These are phyloP conservation scores for Crenuchus spilurus DNA, from an alignment of 2,797 vertebrate genomes.

Conservation along the genomic window DNA sequence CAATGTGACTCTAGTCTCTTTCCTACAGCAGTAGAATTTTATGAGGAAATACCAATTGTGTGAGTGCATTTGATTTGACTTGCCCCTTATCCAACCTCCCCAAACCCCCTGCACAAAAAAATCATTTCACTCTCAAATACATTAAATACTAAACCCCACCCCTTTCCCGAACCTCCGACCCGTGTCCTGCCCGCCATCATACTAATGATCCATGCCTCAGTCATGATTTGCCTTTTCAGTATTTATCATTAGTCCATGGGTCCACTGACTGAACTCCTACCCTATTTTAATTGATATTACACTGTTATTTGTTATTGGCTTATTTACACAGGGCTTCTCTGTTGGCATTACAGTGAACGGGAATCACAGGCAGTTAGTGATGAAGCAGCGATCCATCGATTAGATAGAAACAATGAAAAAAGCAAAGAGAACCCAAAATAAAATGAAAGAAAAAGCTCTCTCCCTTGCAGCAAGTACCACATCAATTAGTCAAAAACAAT, in stretches of 20 bases:
- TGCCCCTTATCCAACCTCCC: background rate
- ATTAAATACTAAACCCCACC: slow-evolving; percentile 34
- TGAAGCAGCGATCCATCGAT: slow-evolving; percentile 41
- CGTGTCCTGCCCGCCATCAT: slow-evolving; percentile 10
- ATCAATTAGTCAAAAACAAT: slow-evolving; percentile 15
- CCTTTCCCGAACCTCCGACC: background rate
- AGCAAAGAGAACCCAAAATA: slow-evolving; percentile 15
- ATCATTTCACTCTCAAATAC: slow-evolving; percentile 4
- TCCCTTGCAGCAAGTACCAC: slow-evolving; percentile 20
- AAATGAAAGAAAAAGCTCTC: background rate
- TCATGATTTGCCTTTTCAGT: background rate
- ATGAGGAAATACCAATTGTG: slow-evolving; percentile 1
- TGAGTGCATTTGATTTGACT: slow-evolving; percentile 5
- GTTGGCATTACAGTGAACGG: slow-evolving; percentile 48
- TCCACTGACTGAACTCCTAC: background rate
- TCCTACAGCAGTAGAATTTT: slow-evolving; percentile 21
- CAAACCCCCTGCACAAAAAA: background rate
- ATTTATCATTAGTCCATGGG: slow-evolving; percentile 20
- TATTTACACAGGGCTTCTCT: slow-evolving; percentile 40
- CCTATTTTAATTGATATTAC: background rate
- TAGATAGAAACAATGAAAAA: slow-evolving; percentile 15
- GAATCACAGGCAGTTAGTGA: slow-evolving; percentile 52
- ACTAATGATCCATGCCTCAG: slow-evolving; percentile 1
- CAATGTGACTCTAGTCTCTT: background rate
- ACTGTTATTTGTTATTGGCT: slow-evolving; percentile 20